Base-by-base conservation (phyloP, 2,797 vertebrate species). In the Anisognathus igniventris region DNA sequence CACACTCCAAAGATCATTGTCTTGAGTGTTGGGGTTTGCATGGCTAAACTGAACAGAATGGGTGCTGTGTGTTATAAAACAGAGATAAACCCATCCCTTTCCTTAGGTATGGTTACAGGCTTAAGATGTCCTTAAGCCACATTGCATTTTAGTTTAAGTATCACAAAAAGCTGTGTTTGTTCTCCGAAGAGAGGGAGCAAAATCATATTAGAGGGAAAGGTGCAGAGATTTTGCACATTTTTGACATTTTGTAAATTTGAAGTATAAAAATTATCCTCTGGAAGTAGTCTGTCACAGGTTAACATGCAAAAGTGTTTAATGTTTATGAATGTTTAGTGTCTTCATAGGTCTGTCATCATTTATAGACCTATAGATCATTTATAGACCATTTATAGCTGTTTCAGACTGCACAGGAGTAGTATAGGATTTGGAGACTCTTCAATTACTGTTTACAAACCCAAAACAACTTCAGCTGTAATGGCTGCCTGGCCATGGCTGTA, bases 161-260 rank as follows among this genome's bases (percentile, higher is more conserved):
- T 76, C 56, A 48, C 27, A 33, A 18, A 67, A 77, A 91, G 20
- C 31, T 90, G 3, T 62, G 10, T 14, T 77, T 7, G 1, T 15
- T 62, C 28, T 67, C 53, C 0, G 2, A 27, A 33, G 13, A 14
- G 17, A 2, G 6, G 6, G 10, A 56, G 28, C 3, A 30, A 33
- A 50, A 31, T 44, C 62, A 47, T 44, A 12, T 8, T 76, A 24
- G 22, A 58, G 17, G 44, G 56, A 39, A 60, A 65, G 50, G 25
- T 74, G 23, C 18, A 37, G 53, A 64, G 25, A 39, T 53, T 84
- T 71, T 86, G 35, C 6, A 28, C 7, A 33, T 61, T 4, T 18
- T 45, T 19, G 37, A 50, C 15, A 31, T 25, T 68, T 62, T 42
- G 2, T 12, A 54, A 70, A 35, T 90, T 6, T 33, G 20, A 53